Conservation (phyloP, 1,140 invertebrate species). For the Ostrea denselamellosa region DNA sequence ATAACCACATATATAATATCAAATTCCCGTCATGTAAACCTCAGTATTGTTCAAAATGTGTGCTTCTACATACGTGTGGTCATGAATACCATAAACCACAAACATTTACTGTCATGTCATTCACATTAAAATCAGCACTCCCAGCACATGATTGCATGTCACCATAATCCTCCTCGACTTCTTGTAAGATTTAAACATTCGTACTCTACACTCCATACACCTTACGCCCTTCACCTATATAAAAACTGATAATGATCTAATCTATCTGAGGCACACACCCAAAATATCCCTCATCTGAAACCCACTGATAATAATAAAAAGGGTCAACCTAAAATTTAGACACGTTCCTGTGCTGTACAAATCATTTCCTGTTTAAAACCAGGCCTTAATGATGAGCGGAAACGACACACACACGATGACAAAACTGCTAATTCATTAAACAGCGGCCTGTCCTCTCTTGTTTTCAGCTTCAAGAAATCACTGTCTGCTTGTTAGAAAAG, state of each 20-base stretch:
- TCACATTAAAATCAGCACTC: constrained; percentile 2
- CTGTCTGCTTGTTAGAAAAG: neutral
- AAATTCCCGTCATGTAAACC: neutral
- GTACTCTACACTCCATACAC: neutral
- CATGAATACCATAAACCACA: neutral
- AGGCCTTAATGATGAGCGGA: constrained; percentile 1
- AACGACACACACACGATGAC: neutral
- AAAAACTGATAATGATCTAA: neutral
- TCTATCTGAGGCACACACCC: neutral
- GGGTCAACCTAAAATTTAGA: neutral
- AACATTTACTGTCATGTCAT: neutral
- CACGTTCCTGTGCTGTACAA: neutral
- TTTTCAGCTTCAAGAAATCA: neutral
- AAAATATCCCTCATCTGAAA: neutral
- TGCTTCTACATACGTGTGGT: neutral
- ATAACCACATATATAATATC: neutral
- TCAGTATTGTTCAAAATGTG: neutral
- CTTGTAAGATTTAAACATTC: neutral
- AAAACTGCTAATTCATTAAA: no score
- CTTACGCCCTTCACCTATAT: neutral
- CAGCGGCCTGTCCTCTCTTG: no score
- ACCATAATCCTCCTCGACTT: neutral
- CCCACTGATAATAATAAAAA: neutral
- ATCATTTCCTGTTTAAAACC: constrained; percentile 30
- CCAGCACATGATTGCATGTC: neutral